Conservation (phyloP, 1,140 invertebrate species). For the Plutomurus gul region DNA sequence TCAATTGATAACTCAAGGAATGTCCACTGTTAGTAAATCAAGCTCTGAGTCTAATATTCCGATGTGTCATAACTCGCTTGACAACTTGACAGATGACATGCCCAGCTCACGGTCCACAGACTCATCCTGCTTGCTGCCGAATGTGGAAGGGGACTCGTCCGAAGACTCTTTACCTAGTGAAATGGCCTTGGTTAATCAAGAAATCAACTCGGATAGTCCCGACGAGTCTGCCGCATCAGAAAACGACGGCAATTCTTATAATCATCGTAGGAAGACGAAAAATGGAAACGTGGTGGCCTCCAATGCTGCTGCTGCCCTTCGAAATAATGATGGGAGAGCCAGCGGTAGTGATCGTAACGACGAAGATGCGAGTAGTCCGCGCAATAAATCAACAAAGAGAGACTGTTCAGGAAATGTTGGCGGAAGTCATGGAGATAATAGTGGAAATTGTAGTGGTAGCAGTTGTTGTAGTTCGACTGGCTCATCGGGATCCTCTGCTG, state of each 20-base stretch:
- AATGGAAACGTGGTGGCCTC: not conserved
- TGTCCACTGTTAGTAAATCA: conserved; percentile 42
- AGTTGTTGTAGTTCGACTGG: not conserved
- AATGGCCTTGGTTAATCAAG: not conserved
- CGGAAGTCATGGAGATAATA: not conserved
- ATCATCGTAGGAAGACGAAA: no score
- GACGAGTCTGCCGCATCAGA: not conserved
- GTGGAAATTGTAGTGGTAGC: not conserved
- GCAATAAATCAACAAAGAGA: not conserved
- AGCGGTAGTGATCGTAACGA: not conserved
- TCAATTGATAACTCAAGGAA: not conserved
- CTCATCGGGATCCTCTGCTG: not conserved
- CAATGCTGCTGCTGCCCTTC: not conserved
- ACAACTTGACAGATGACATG: conserved; percentile 43
- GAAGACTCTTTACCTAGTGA: not conserved
- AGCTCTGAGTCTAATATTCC: conserved; percentile 53
- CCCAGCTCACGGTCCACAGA: conserved; percentile 47
- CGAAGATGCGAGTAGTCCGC: no score
- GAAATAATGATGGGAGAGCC: not conserved
- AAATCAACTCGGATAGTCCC: not conserved
- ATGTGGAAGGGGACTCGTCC: not conserved
- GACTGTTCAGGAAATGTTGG: not conserved
- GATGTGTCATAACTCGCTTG: conserved; percentile 51
- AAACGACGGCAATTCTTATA: not conserved
- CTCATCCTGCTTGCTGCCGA: conserved; percentile 42